Evolutionary conservation across 2,888 invertebrate genomes (phyloP), one percentile per base, ranked within the genome.

Genomic region (Epirrhoe alternata): DNA sequence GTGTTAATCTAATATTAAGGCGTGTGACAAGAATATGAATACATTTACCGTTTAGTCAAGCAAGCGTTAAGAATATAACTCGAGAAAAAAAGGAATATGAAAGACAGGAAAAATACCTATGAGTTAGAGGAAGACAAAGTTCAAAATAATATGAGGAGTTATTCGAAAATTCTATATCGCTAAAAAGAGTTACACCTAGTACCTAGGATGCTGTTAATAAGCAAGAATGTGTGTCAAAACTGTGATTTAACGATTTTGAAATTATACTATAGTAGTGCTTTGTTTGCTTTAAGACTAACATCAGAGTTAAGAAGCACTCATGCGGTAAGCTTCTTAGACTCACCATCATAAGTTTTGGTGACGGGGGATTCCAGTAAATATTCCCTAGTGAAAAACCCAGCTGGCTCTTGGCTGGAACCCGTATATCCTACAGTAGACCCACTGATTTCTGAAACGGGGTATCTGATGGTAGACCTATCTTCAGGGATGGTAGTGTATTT

Each of bases 291-390:
- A 55, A 35, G 38, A 33, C 38, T 57, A 51, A 12, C 31, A 65
- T 64, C 42, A 30, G 14, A 45, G 53, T 59, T 66, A 68, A 64
- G 61, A 53, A 65, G 63, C 55, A 24, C 16, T 62, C 59, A 62
- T 38, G 31, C 47, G 49, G 24, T 58, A 55, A 62, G 62, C 52
- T 14, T 63, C 66, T 24, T 56, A 52, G 16, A 83, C 90, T 86
- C 73, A 92, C 93, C 92, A 73, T 91, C 90, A 75, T 90, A 92
- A 35, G 89, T 87, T 68, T 89, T 92, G 16, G 92, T 92, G 8
- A 91, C 84, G 8, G 93, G 92, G 1, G 93, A 91, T 68, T 92
- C 92, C 76, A 93, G 73, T 31, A 92, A 81, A 75, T 92, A 93
- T 74, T 93, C 93, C 69, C 91, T 88, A 35, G 93, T 93, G 76